A percentile compares a stretch with the other conserved stretches of the same genome.
Evolutionary conservation across 2,113 vertebrate genomes (phyloP).

Genomic region (Phycodurus eques): DNA sequence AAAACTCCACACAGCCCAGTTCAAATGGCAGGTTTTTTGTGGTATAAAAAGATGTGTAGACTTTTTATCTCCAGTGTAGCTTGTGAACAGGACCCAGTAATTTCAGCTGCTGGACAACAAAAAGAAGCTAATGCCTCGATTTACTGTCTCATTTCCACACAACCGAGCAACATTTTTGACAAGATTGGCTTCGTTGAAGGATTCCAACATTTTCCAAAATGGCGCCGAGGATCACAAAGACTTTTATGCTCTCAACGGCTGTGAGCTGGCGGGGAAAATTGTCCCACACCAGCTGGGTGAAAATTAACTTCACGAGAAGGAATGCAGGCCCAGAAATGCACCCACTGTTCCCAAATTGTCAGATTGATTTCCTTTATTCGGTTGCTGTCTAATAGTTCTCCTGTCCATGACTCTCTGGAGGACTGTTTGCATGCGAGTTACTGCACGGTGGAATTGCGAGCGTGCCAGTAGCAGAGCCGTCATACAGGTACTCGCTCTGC

Average conservation of each 20-base stretch:
- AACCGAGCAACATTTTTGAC: not conserved
- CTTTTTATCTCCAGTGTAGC: not conserved
- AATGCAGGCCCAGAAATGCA: conserved; percentile 5
- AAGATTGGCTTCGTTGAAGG: not conserved
- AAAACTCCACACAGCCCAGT: no score
- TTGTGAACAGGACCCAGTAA: not conserved
- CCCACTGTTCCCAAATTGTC: conserved; percentile 35
- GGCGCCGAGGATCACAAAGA: not conserved
- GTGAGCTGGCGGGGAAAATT: not conserved
- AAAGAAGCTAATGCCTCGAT: not conserved
- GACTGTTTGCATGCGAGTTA: conserved; percentile 23
- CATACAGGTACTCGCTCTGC: conserved; percentile 3
- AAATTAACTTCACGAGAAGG: conserved; percentile 11
- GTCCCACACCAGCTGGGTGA: conserved; percentile 20
- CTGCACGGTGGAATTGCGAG: conserved; percentile 18
- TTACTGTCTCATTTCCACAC: not conserved
- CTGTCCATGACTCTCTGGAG: conserved; percentile 31
- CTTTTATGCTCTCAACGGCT: not conserved
- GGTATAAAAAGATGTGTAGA: not conserved
- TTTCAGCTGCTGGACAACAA: not conserved
- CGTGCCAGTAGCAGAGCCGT: not conserved
- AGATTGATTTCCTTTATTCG: conserved; percentile 41
- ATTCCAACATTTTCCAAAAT: not conserved
- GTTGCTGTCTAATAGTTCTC: conserved; percentile 43
- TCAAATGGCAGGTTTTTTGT: no score